A percentile compares a stretch with the other conserved stretches of the same genome.
phyloP scores from a whole-genome alignment of 2,113 vertebrate species.

The Ophiodon elongatus region DNA sequence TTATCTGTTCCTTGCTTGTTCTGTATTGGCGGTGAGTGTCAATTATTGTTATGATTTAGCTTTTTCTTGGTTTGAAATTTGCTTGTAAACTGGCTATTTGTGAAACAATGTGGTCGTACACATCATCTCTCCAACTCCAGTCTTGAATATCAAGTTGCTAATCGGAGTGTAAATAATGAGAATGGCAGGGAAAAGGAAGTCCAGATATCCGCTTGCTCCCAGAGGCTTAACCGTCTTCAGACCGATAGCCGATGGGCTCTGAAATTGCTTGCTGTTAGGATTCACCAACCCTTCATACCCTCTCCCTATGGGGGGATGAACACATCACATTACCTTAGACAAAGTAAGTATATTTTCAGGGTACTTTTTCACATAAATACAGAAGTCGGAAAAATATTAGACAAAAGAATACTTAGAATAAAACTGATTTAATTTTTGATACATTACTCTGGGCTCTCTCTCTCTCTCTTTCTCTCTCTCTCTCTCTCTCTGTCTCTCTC shows the following conservation, averaged over 20 bases:
- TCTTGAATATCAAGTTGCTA: too few species aligned
- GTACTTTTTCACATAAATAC: background rate
- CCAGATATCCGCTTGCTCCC: background rate
- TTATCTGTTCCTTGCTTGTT: conserved; percentile 13
- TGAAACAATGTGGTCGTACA: background rate
- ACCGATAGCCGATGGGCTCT: background rate
- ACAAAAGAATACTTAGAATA: background rate
- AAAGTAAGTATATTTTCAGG: background rate
- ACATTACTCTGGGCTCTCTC: background rate
- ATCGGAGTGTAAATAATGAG: background rate
- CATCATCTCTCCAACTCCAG: background rate
- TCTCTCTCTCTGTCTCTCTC: background rate
- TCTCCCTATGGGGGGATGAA: background rate
- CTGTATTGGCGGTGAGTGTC: background rate
- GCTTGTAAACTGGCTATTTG: background rate
- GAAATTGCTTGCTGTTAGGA: background rate
- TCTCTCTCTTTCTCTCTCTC: background rate
- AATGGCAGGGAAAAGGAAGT: background rate
- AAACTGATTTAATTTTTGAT: conserved; percentile 1
- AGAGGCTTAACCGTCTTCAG: background rate
- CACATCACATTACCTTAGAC: background rate
- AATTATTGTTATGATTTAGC: background rate
- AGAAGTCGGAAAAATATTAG: background rate
- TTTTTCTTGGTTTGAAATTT: background rate
- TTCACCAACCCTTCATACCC: background rate